These are phyloP conservation scores for Thera britannica DNA, from an alignment of 2,888 invertebrate genomes.

Conservation along the genomic window DNA sequence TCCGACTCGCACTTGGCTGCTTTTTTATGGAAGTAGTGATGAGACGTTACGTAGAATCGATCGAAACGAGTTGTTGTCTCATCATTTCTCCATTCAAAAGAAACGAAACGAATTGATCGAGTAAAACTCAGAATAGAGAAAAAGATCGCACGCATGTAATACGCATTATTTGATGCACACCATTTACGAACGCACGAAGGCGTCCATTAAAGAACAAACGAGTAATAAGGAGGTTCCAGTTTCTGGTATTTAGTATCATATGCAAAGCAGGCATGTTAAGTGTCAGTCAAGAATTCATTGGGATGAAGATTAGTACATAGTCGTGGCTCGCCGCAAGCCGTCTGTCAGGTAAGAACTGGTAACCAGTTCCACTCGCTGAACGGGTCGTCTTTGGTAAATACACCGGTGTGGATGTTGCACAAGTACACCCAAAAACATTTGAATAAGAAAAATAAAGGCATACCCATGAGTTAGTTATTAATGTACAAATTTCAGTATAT, in stretches of 20 bases:
- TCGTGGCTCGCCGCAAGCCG: slow-evolving; percentile 54
- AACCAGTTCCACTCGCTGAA: slow-evolving; percentile 68
- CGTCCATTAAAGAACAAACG: background rate
- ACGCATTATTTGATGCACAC: slow-evolving; percentile 4
- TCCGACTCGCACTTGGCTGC: too few species aligned
- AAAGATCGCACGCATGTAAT: slow-evolving; percentile 13
- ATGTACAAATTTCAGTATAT: too few species aligned
- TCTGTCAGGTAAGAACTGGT: slow-evolving; percentile 61
- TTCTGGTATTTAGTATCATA: slow-evolving; percentile 17
- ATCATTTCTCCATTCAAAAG: too few species aligned
- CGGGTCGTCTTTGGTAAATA: slow-evolving; percentile 63
- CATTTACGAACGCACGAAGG: slow-evolving; percentile 10
- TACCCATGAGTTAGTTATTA: too few species aligned
- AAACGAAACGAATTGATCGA: too few species aligned
- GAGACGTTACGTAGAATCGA: too few species aligned
- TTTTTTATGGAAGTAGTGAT: too few species aligned
- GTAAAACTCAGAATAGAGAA: too few species aligned
- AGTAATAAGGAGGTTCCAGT: background rate
- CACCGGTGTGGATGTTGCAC: slow-evolving; percentile 58
- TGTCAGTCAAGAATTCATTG: slow-evolving; percentile 54
- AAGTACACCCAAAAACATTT: slow-evolving; percentile 50
- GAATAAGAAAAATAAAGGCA: background rate
- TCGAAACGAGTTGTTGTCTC: too few species aligned
- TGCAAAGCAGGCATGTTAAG: slow-evolving; percentile 41
- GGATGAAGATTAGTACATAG: slow-evolving; percentile 61